A percentile compares a stretch with the other conserved stretches of the same genome.
These are phyloP conservation scores for Microtus richardsoni DNA, from an alignment of 2,113 vertebrate species.

Conservation along the genomic window DNA sequence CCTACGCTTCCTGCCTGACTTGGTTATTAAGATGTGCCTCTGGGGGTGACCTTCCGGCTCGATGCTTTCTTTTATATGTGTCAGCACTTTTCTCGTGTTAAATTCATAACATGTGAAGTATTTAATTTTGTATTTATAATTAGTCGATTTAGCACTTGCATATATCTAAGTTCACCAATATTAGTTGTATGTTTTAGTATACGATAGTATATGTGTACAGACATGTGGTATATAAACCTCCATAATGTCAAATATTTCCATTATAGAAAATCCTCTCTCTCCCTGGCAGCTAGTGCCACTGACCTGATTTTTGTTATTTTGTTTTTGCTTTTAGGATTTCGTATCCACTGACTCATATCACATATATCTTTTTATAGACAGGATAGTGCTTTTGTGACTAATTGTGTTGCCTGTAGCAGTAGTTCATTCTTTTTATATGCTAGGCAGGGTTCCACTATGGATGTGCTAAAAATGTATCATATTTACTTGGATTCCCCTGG, in stretches of 20 bases:
- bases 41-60: neutral
- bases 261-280: neutral
- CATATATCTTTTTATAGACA: neutral
- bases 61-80: neutral
- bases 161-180: neutral
- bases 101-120: neutral
- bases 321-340: slow-evolving; percentile 16
- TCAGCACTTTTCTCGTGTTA: neutral
- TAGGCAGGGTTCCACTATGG: neutral
- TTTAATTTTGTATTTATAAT: slow-evolving; percentile 34
- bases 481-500: neutral
- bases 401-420: neutral
- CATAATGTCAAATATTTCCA: neutral
- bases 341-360: neutral
- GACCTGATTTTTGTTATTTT: neutral
- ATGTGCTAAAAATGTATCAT: neutral
- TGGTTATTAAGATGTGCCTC: neutral
- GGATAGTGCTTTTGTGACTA: neutral
- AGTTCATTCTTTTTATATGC: neutral
- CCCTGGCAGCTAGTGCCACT: neutral
- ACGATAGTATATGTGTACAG: neutral
- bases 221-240: neutral
- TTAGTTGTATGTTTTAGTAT: neutral
- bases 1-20: neutral
- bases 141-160: neutral